Evolutionary conservation across 2,888 invertebrate genomes (phyloP).

Genomic region (Ceraclea dissimilis): DNA sequence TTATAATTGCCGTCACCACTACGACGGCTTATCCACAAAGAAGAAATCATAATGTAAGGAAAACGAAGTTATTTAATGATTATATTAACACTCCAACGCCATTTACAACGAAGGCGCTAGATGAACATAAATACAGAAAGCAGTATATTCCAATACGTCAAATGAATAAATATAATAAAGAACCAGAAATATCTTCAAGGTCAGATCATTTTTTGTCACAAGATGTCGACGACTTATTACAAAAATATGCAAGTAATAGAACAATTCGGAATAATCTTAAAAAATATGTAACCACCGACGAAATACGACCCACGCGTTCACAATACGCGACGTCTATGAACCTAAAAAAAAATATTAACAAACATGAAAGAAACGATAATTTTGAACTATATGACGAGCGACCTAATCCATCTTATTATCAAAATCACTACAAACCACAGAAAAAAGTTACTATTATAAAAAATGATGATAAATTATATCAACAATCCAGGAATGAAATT

Average conservation of each 20-base stretch:
- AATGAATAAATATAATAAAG: neutral
- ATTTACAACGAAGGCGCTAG: neutral
- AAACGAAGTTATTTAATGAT: neutral
- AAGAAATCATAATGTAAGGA: neutral
- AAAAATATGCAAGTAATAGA: neutral
- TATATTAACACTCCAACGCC: neutral
- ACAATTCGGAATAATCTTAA: neutral
- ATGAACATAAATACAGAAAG: neutral
- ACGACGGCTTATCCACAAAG: neutral
- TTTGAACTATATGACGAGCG: too few relatives aligned
- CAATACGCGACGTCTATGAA: too few relatives aligned
- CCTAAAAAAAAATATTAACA: too few relatives aligned
- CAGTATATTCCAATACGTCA: neutral
- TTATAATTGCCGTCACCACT: neutral
- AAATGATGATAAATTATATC: too few relatives aligned
- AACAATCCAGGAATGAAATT: too few relatives aligned
- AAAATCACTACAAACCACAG: too few relatives aligned
- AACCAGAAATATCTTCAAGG: neutral
- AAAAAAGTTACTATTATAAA: too few relatives aligned
- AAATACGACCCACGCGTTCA: constrained; percentile 3
- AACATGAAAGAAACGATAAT: too few relatives aligned
- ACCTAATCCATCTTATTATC: too few relatives aligned
- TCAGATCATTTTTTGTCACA: neutral
- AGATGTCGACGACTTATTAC: neutral
- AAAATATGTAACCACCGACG: constrained; percentile 2